phyloP scores from a whole-genome alignment of 2,113 vertebrate genomes.

The Aspiorhynchus laticeps region DNA sequence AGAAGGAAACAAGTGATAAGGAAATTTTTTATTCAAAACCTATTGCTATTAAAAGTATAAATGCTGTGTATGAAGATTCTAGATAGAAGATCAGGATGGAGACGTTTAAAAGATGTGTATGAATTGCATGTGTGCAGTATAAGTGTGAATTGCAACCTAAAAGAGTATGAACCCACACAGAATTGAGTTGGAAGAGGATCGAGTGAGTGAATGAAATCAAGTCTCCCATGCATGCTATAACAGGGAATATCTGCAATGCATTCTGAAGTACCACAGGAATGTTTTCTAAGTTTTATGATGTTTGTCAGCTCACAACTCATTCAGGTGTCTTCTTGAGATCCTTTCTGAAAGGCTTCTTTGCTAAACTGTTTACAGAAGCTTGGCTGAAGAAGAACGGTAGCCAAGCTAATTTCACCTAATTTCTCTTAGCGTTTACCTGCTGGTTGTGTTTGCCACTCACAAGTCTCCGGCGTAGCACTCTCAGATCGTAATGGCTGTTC shows the following conservation, averaged over 20 bases:
- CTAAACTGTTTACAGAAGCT: conserved; percentile 26
- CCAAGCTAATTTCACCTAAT: conserved; percentile 47
- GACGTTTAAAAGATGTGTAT: not conserved
- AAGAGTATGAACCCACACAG: not conserved
- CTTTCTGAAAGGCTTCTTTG: not conserved
- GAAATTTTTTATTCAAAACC: not conserved
- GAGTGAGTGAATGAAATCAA: not conserved
- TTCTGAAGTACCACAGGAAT: not conserved
- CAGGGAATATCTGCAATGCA: not conserved
- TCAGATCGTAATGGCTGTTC: conserved; percentile 39
- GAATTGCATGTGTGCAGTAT: no score
- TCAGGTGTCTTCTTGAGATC: not conserved
- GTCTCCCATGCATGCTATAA: not conserved
- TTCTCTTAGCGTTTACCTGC: conserved; percentile 50
- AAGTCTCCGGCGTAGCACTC: conserved; percentile 23
- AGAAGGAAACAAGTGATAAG: not conserved
- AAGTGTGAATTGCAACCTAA: not conserved
- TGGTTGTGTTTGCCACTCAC: conserved; percentile 50
- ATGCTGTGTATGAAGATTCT: not conserved
- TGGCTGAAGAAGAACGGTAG: conserved; percentile 2
- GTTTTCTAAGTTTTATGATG: not conserved
- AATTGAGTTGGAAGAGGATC: not conserved
- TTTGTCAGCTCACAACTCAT: not conserved
- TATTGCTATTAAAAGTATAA: not conserved
- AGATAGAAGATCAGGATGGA: not conserved